Base-by-base conservation (phyloP, 2,113 vertebrate genomes). In the Cavia aperea region DNA sequence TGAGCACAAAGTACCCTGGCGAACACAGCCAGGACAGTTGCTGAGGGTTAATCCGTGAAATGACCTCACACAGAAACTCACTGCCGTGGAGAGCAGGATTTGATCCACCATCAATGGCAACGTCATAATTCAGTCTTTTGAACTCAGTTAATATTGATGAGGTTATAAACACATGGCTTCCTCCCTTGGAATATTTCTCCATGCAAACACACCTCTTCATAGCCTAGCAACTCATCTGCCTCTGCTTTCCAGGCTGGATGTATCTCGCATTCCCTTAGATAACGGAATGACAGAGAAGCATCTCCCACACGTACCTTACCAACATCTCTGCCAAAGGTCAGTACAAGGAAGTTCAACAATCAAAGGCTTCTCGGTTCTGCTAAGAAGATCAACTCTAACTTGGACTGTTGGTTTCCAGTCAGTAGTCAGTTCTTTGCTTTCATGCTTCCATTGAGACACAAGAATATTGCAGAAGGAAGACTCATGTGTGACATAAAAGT, bases 211-310 rank as follows among this genome's bases (percentile, higher is more conserved):
- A 92, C 95, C 89, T 96, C 93, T 96, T 93, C 86, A 95, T 95
- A 96, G 79, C 96, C 95, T 97, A 96, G 95, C 95, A 96, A 97
- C 96, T 97, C 89, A 93, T 96, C 91, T 93, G 85, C 83, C 70
- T 93, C 78, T 90, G 90, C 81, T 96, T 84, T 93, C 88, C 86
- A 88, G 62, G 86, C 49, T 93, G 73, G 79, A 33, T 77, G 9
- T 14, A 77, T 58, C 79, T 91, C 26, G 51, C 91, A 95, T 97
- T 96, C 95, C 88, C 54, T 94, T 94, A 93, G 79, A 75, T 51
- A 92, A 93, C 81, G 31, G 79, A 79, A 72, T 82, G 23, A 91
- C 88, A 54, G 18, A 43, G 84, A 91, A 21, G 85, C 68, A 68
- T 90, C 63, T 84, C 93, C 89, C 18, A 46, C 13, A 60, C 1